These are phyloP conservation scores for Zosterops japonicus DNA, from an alignment of 2,113 vertebrate species.

Conservation along the genomic window DNA sequence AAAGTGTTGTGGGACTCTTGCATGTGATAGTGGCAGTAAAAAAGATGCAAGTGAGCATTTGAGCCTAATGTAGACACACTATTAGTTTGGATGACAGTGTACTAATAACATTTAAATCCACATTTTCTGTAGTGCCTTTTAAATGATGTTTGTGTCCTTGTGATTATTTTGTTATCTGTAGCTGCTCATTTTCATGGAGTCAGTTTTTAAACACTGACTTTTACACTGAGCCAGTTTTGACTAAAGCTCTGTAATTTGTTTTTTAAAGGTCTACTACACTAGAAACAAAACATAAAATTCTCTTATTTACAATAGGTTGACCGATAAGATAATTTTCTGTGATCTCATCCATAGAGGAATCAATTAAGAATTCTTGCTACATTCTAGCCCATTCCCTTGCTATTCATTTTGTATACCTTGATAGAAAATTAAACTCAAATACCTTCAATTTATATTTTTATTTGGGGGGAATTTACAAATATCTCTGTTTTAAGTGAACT, in stretches of 20 bases:
- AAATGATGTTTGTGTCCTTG: not conserved
- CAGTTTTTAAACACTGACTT: not conserved
- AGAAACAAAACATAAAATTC: constrained; percentile 16
- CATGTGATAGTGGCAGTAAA: not conserved
- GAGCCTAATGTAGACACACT: not conserved
- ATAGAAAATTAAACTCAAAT: not conserved
- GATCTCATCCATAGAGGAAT: not conserved
- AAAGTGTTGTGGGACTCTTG: not conserved
- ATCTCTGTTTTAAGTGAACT: not conserved
- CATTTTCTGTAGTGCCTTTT: constrained; percentile 16
- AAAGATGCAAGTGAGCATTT: not conserved
- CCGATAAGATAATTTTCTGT: not conserved
- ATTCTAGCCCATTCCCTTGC: not conserved
- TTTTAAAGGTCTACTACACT: constrained; percentile 14
- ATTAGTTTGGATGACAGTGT: not conserved
- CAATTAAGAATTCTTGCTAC: not conserved
- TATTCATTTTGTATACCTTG: not conserved
- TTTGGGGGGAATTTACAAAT: not conserved
- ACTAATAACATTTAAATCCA: not conserved
- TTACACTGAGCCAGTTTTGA: constrained; percentile 27
- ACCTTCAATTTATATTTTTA: not conserved
- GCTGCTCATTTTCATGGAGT: not conserved
- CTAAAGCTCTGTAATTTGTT: constrained; percentile 36
- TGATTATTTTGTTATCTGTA: constrained; percentile 26
- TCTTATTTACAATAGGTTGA: constrained; percentile 5